A percentile compares a stretch with the other conserved stretches of the same genome.
These are phyloP conservation scores for Sarcophaga subvicina DNA, from an alignment of 2,888 invertebrate genomes.

Conservation along the genomic window DNA sequence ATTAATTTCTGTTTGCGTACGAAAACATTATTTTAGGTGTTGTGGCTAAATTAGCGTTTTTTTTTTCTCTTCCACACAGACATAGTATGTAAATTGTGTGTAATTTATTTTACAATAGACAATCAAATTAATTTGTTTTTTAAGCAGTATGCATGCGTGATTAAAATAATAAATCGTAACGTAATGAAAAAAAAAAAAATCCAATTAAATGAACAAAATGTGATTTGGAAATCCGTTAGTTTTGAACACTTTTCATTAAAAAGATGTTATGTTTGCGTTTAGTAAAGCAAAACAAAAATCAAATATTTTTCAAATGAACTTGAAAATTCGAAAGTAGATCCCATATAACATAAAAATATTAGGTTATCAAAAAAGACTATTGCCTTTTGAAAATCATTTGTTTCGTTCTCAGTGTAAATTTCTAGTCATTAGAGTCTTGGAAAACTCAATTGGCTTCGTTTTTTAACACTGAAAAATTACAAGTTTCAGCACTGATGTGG, in stretches of 20 bases:
- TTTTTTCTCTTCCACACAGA: background rate
- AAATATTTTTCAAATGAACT: no score
- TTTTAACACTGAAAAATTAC: no score
- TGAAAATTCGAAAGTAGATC: no score
- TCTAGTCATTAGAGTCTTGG: no score
- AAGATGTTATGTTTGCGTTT: no score
- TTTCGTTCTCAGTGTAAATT: no score
- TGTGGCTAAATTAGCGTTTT: slow-evolving; percentile 15
- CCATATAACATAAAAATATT: no score
- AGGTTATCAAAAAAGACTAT: no score
- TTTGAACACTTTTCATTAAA: background rate
- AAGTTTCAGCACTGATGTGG: no score
- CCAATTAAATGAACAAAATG: background rate
- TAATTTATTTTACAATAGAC: slow-evolving; percentile 29
- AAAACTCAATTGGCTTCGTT: no score
- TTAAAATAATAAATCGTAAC: slow-evolving; percentile 16
- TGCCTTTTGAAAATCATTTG: no score
- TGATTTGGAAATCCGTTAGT: slow-evolving; percentile 8
- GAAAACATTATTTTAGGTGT: slow-evolving; percentile 27
- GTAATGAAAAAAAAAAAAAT: background rate
- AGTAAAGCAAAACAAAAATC: no score
- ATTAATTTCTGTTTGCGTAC: background rate
- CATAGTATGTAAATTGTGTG: background rate
- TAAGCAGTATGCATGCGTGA: background rate
- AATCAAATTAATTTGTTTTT: background rate